Evolutionary conservation across 1,140 invertebrate genomes (phyloP).

Genomic region (Zaprionus taronus): DNA sequence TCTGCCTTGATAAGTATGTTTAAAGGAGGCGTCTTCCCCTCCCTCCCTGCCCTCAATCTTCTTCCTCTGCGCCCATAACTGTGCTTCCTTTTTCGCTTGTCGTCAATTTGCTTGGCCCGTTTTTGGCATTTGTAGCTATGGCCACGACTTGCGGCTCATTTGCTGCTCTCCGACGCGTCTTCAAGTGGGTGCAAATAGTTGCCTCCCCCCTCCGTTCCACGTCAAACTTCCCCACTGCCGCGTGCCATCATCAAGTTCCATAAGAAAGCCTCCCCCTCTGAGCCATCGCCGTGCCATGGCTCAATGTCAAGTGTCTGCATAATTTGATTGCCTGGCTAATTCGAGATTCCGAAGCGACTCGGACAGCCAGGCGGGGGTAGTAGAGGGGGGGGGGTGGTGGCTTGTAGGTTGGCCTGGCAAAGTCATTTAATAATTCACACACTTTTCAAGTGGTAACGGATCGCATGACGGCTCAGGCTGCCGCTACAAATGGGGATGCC

Average conservation of each 20-base stretch:
- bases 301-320: constrained; percentile 50
- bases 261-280: neutral
- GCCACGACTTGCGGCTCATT: constrained; percentile 49
- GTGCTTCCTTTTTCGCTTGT: constrained; percentile 14
- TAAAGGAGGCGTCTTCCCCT: neutral
- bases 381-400: too few relatives aligned
- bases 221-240: neutral
- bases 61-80: neutral
- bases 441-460: constrained; percentile 38
- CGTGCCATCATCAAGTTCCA: neutral
- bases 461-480: constrained; percentile 32
- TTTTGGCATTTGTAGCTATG: constrained; percentile 44
- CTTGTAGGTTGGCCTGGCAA: neutral
- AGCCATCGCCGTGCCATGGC: neutral
- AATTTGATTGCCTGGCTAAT: constrained; percentile 55
- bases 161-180: constrained; percentile 39
- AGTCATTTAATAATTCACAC: constrained; percentile 51
- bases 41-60: neutral
- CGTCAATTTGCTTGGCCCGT: constrained; percentile 32
- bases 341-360: constrained; percentile 13
- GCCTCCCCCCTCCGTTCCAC: neutral
- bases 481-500: constrained; percentile 3
- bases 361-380: too few relatives aligned
- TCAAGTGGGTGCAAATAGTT: constrained; percentile 54
- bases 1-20: constrained; percentile 43